Evolutionary conservation across 2,797 vertebrate species (phyloP).

Genomic region (Darevskia mixta): DNA sequence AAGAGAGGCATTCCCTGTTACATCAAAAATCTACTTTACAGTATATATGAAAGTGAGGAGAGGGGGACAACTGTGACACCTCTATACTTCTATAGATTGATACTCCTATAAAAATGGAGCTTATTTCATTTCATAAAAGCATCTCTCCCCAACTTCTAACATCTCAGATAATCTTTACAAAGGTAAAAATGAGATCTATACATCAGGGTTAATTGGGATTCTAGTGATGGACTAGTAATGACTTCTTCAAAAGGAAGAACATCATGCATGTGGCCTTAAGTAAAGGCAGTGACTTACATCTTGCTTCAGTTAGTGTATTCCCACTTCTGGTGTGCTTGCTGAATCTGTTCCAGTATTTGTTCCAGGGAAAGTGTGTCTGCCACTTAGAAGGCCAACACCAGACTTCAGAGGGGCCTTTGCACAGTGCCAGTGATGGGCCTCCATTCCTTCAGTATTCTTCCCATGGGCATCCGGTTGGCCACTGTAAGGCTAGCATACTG

Average conservation of each 20-base stretch:
- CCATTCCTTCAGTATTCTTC: too few species aligned
- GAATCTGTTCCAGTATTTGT: background rate
- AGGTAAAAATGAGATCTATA: background rate
- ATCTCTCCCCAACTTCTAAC: background rate
- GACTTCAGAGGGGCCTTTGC: too few species aligned
- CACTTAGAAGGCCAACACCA: too few species aligned
- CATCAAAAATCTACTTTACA: slow-evolving; percentile 9
- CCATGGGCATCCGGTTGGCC: too few species aligned
- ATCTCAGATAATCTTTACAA: slow-evolving; percentile 5
- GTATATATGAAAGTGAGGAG: background rate
- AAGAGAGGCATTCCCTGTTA: background rate
- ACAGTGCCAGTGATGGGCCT: too few species aligned
- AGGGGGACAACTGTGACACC: background rate
- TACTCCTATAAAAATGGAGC: background rate
- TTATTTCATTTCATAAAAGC: slow-evolving; percentile 5
- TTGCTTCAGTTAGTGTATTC: background rate
- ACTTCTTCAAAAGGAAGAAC: background rate
- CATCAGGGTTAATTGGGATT: background rate
- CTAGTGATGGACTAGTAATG: background rate
- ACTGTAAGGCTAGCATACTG: too few species aligned
- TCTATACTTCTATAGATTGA: background rate
- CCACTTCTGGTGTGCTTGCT: background rate
- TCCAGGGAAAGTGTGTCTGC: too few species aligned
- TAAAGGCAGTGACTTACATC: background rate
- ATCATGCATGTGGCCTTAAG: background rate